Conservation (phyloP, 2,113 vertebrate genomes). For the Hoplias malabaricus region DNA sequence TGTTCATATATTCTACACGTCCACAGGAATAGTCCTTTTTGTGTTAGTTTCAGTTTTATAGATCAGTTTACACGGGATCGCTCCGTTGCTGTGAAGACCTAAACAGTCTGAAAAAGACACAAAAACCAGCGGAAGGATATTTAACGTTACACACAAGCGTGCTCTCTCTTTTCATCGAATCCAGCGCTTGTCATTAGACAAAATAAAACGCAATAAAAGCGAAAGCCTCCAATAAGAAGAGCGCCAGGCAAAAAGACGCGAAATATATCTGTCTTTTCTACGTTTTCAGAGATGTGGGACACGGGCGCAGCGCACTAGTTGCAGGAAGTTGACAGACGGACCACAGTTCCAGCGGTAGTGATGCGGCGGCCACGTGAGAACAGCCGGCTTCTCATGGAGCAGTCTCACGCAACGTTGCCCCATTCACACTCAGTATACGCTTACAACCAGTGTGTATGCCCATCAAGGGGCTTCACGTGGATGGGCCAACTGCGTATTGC, state of each 20-base stretch:
- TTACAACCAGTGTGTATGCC: too few relatives aligned
- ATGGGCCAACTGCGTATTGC: too few relatives aligned
- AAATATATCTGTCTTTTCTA: not conserved
- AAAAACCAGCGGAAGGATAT: conserved; percentile 80
- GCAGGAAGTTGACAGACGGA: conserved; percentile 79
- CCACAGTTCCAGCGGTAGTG: conserved; percentile 61
- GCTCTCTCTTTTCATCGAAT: too few relatives aligned
- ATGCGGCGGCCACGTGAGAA: conserved; percentile 71
- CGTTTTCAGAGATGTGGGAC: conserved; percentile 3
- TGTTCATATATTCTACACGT: conserved; percentile 54
- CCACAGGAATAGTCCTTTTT: conserved; percentile 53
- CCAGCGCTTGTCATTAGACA: too few relatives aligned
- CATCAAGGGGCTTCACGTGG: too few relatives aligned
- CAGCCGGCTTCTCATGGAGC: not conserved
- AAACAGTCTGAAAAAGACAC: conserved; percentile 86
- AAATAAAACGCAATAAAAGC: too few relatives aligned
- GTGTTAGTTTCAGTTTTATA: conserved; percentile 60
- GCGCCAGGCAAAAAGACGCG: not conserved
- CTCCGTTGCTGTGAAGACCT: conserved; percentile 84
- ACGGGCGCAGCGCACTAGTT: conserved; percentile 78
- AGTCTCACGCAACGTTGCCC: too few relatives aligned
- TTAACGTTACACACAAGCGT: conserved; percentile 47
- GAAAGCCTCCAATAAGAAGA: not conserved
- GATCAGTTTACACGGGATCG: conserved; percentile 66
- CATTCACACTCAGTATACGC: too few relatives aligned